Percentiles rank a stretch among this genome's conserved stretches.
Evolutionary conservation across 2,797 vertebrate species (phyloP).

Genomic region (Microtus obscurus): DNA sequence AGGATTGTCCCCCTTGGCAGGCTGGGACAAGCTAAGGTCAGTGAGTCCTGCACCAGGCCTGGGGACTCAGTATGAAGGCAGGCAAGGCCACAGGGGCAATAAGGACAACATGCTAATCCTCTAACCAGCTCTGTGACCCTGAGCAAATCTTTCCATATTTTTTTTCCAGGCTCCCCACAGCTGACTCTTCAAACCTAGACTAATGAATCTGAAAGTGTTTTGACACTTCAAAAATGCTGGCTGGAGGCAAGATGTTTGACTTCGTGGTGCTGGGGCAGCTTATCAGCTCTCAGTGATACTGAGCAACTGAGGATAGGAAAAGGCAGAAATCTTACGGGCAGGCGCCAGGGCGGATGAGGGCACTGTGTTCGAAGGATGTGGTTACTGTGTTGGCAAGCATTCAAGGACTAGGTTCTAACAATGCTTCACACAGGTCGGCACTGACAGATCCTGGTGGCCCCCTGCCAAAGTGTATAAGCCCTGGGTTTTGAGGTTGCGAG

Average conservation of each 20-base stretch:
- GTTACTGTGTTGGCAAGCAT: constrained; percentile 76
- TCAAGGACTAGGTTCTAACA: constrained; percentile 74
- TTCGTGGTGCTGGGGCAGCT: background rate
- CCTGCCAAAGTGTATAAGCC: constrained; percentile 67
- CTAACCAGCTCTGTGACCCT: constrained; percentile 40
- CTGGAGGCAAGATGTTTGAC: background rate
- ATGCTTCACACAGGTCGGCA: constrained; percentile 58
- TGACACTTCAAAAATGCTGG: constrained; percentile 37
- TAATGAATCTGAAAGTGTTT: constrained; percentile 52
- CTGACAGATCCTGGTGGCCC: constrained; percentile 71
- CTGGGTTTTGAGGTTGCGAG: background rate
- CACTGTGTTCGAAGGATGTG: constrained; percentile 79
- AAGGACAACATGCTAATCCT: background rate
- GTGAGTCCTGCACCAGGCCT: background rate
- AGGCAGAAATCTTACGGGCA: constrained; percentile 65
- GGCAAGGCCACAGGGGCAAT: background rate
- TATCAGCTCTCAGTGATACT: constrained; percentile 56
- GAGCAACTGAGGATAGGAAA: constrained; percentile 57
- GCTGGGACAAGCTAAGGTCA: background rate
- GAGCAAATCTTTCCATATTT: constrained; percentile 45
- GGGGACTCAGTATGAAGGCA: constrained; percentile 2
- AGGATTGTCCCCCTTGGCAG: background rate
- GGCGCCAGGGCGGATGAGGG: constrained; percentile 77
- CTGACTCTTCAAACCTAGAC: constrained; percentile 5
- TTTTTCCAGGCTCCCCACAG: constrained; percentile 22